Evolutionary conservation across 2,113 vertebrate species (phyloP).

Genomic region (Alligator sinensis): DNA sequence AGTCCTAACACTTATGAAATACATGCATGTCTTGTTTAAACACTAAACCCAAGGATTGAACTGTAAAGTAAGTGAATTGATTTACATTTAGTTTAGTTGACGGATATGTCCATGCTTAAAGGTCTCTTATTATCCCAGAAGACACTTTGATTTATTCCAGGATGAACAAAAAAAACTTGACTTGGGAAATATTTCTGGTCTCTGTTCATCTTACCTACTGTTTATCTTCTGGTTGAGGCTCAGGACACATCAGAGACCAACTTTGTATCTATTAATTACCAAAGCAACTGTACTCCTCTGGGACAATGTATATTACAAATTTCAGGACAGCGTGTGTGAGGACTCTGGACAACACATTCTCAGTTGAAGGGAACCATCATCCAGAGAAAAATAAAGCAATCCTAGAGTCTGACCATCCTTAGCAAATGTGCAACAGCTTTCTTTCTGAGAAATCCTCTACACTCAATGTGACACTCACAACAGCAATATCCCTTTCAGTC

Average conservation of each 20-base stretch:
- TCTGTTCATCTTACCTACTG: background rate
- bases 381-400: background rate
- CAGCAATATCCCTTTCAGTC: background rate
- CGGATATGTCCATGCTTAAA: background rate
- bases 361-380: background rate
- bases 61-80: background rate
- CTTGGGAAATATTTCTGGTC: background rate
- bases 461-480: background rate
- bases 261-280: background rate
- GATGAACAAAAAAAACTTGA: background rate
- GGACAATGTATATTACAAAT: background rate
- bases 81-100: background rate
- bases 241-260: background rate
- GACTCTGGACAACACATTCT: background rate
- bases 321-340: background rate
- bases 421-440: background rate
- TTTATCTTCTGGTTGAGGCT: background rate
- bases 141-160: constrained; percentile 30
- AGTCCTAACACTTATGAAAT: background rate
- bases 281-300: background rate
- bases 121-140: background rate
- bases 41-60: background rate
- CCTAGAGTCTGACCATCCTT: background rate
- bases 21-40: background rate
- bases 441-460: constrained; percentile 9